These are phyloP conservation scores for Hemicrepidius hirtus DNA, from an alignment of 2,888 invertebrate species.

Conservation along the genomic window DNA sequence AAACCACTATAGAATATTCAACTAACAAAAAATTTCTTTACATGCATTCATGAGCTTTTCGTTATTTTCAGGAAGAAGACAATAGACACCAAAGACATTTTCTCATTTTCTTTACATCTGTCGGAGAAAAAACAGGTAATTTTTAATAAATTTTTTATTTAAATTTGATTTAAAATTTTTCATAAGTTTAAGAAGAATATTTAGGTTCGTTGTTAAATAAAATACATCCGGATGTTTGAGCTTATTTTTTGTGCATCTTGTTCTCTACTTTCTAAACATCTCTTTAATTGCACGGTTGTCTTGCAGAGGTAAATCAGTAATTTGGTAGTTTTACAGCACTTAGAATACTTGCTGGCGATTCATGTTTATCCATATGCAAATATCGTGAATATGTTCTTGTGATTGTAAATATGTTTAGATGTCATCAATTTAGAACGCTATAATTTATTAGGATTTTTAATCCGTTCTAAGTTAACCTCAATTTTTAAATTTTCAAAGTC, in stretches of 20 bases:
- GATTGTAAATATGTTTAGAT: background rate
- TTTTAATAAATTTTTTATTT: background rate
- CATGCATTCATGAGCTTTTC: conserved; percentile 2
- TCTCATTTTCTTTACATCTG: background rate
- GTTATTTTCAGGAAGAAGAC: conserved; percentile 32
- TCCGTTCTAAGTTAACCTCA: conserved; percentile 21
- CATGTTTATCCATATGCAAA: conserved; percentile 14
- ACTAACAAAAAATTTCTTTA: conserved; percentile 9
- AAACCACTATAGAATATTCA: conserved; percentile 34
- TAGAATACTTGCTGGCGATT: background rate
- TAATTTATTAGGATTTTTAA: conserved; percentile 14
- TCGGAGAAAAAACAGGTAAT: conserved; percentile 17
- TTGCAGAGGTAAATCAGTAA: background rate
- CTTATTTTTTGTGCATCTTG: conserved; percentile 3
- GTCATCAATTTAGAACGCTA: conserved; percentile 10
- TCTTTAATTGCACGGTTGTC: background rate
- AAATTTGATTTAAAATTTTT: background rate
- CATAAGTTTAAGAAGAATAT: background rate
- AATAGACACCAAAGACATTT: conserved; percentile 2
- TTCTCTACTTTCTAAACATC: conserved; percentile 4
- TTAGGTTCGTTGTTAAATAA: too few relatives aligned
- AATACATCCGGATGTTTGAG: background rate
- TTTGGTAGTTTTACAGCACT: conserved; percentile 4
- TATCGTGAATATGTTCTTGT: background rate
- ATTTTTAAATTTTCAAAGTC: conserved; percentile 8